A percentile compares a stretch with the other conserved stretches of the same genome.
Conservation (phyloP, 2,888 invertebrate species). For the Heliconius ismenius region DNA sequence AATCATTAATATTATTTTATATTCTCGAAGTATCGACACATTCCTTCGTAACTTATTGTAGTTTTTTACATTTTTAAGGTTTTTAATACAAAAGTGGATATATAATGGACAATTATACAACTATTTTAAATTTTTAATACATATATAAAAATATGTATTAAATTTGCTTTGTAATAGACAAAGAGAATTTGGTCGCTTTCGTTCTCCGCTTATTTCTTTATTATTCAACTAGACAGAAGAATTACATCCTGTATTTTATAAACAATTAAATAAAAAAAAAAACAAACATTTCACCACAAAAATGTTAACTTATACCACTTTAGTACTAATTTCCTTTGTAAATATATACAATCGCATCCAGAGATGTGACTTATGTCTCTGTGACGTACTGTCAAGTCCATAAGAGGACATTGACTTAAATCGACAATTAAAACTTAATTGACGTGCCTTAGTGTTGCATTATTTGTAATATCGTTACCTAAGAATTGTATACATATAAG, state of each 20-base stretch:
- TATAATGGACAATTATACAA: not conserved
- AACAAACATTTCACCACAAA: not conserved
- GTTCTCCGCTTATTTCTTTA: not conserved
- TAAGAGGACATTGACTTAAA: not conserved
- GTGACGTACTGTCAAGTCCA: not conserved
- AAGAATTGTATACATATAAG: conserved; percentile 27
- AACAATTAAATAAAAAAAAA: not conserved
- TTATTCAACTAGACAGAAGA: too few relatives aligned
- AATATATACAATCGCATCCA: not conserved
- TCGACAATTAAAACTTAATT: not conserved
- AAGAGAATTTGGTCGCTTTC: not conserved
- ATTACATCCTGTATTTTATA: not conserved
- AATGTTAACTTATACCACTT: not conserved
- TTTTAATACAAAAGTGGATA: not conserved
- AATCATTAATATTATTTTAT: not conserved
- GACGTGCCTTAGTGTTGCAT: not conserved
- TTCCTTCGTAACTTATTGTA: conserved; percentile 17
- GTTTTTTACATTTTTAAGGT: not conserved
- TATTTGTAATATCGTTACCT: conserved; percentile 28
- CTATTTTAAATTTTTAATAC: not conserved
- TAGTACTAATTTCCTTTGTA: not conserved
- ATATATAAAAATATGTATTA: not conserved
- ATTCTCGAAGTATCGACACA: conserved; percentile 15
- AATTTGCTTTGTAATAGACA: not conserved
- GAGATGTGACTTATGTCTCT: not conserved